Percentiles rank a stretch among this genome's conserved stretches.
Evolutionary conservation across 2,888 invertebrate genomes (phyloP).

Genomic region (Lymantria monacha): DNA sequence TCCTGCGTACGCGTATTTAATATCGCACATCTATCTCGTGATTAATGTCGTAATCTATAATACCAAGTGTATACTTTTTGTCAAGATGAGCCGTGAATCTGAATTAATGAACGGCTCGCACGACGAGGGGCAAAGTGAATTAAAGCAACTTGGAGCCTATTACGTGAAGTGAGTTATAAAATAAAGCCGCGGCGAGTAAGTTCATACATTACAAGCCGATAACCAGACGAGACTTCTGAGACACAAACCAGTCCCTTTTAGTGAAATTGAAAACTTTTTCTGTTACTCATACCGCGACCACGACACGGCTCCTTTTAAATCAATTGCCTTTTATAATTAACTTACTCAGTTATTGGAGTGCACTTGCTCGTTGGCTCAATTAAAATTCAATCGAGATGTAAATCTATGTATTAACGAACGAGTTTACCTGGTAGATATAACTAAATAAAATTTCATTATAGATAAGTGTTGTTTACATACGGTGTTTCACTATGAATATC

Average conservation of each 20-base stretch:
- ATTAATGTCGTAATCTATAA: conserved; percentile 25
- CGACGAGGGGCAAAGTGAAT: conserved; percentile 65
- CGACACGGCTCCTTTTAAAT: conserved; percentile 79
- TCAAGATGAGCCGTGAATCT: conserved; percentile 38
- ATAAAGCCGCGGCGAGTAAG: conserved; percentile 76
- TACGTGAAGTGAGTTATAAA: conserved; percentile 81
- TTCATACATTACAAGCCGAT: conserved; percentile 83
- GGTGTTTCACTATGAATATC: conserved; percentile 17
- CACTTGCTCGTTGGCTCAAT: conserved; percentile 73
- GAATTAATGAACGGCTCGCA: conserved; percentile 59
- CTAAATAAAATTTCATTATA: conserved; percentile 54
- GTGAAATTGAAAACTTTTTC: conserved; percentile 83
- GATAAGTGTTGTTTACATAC: conserved; percentile 45
- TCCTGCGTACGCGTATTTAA: conserved; percentile 28
- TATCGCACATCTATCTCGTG: conserved; percentile 27
- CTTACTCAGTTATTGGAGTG: conserved; percentile 75
- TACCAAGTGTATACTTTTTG: conserved; percentile 29
- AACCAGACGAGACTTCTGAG: conserved; percentile 82
- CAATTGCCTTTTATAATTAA: conserved; percentile 82
- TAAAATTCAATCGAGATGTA: conserved; percentile 76
- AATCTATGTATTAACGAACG: conserved; percentile 65
- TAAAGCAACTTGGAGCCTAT: conserved; percentile 72
- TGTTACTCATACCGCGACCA: conserved; percentile 78
- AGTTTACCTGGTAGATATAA: conserved; percentile 65
- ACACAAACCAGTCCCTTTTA: conserved; percentile 83